phyloP scores from a whole-genome alignment of 2,797 vertebrate species.

The Ispidina lecontei region DNA sequence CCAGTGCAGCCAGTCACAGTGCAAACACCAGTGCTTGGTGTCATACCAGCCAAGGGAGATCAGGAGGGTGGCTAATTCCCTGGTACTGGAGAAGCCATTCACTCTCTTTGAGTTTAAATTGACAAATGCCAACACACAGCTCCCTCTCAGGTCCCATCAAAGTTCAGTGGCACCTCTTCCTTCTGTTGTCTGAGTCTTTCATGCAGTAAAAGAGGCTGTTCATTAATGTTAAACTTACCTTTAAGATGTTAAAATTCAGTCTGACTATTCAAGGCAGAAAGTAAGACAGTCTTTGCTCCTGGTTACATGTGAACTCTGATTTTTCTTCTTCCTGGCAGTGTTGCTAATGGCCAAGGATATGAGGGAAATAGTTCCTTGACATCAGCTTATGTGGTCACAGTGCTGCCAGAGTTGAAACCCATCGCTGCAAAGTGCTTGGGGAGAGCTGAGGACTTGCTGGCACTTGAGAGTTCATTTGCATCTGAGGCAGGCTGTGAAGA shows the following conservation, averaged over 20 bases:
- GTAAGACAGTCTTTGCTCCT: background rate
- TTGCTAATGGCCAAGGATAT: background rate
- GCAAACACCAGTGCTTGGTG: background rate
- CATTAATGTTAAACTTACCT: background rate
- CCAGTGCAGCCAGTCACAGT: too few relatives aligned
- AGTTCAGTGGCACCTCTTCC: background rate
- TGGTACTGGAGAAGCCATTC: background rate
- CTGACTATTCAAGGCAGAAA: background rate
- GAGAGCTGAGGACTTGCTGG: slow-evolving; percentile 16
- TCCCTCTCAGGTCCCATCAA: background rate
- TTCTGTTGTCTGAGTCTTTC: background rate
- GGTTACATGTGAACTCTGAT: background rate
- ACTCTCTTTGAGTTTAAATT: background rate
- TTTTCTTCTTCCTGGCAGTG: background rate
- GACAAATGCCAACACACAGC: background rate
- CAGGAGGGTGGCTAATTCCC: background rate
- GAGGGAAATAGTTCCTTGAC: slow-evolving; percentile 3
- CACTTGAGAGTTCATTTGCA: slow-evolving; percentile 52
- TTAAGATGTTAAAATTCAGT: background rate
- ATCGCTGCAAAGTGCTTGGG: background rate
- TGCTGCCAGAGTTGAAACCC: background rate
- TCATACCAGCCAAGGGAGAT: background rate
- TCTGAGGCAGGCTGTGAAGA: slow-evolving; percentile 27
- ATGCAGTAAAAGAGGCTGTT: background rate
- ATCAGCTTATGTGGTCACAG: slow-evolving; percentile 2